Conservation (phyloP, 2,888 invertebrate genomes). For the Campopleginae sp. region DNA sequence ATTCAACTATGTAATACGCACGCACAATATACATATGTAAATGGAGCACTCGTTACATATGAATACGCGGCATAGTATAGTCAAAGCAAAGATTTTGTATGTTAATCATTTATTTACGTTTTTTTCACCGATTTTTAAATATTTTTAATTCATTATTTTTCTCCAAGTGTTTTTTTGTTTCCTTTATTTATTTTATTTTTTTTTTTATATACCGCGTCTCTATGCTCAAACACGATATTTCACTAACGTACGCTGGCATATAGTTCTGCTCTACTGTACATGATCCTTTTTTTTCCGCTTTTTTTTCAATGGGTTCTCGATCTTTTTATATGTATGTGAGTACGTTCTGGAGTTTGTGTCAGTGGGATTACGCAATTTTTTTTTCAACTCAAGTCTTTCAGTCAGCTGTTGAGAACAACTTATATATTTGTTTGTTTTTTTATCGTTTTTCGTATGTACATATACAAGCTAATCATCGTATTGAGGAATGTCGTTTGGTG, state of each 20-base stretch:
- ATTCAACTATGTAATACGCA: constrained; percentile 62
- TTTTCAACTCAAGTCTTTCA: constrained; percentile 60
- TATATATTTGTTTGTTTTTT: constrained; percentile 46
- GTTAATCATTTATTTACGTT: constrained; percentile 10
- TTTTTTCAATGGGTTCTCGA: constrained; percentile 32
- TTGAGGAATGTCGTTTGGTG: constrained; percentile 66
- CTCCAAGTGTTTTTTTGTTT: constrained; percentile 14
- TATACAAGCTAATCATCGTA: constrained; percentile 67
- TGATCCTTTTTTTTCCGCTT: constrained; percentile 22
- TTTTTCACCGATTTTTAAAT: background rate
- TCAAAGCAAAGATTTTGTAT: constrained; percentile 56
- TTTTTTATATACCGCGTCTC: constrained; percentile 56
- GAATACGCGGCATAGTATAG: constrained; percentile 61
- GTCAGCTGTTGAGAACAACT: constrained; percentile 62
- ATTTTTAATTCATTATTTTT: background rate
- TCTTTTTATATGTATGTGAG: constrained; percentile 41
- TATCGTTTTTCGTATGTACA: constrained; percentile 33
- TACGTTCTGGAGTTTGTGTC: constrained; percentile 8
- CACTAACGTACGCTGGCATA: constrained; percentile 52
- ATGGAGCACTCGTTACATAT: constrained; percentile 57
- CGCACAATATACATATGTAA: constrained; percentile 64
- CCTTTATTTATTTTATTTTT: constrained; percentile 2
- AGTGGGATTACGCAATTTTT: constrained; percentile 50
- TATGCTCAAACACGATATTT: constrained; percentile 53
- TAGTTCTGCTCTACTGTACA: constrained; percentile 60